Base-by-base conservation (phyloP, 2,797 vertebrate genomes). In the Cygnus olor region DNA sequence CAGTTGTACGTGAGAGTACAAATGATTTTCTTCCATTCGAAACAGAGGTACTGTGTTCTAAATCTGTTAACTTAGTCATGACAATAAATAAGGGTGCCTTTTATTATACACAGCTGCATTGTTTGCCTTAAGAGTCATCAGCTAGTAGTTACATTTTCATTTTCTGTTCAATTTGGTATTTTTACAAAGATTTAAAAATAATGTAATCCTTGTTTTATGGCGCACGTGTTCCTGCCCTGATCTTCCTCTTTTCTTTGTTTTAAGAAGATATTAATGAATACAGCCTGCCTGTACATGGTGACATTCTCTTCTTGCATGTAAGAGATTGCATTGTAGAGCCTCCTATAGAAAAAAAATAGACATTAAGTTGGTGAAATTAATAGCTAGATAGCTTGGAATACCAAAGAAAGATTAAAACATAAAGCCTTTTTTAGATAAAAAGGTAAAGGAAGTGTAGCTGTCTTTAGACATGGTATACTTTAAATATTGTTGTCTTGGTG, bases 191-290 rank as follows among this genome's bases (percentile, higher is more conserved):
- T 63, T 83, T 92, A 4, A 92, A 89, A 91, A 96, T 89, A 96
- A 89, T 91, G 80, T 83, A 66, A 81, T 94, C 79, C 83, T 90
- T 96, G 85, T 96, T 83, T 78, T 92, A 91, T 69, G 69, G 64
- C 40, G 91, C 81, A 80, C 96, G 92, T 95, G 96, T 96, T 97
- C 85, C 91, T 85, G 84, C 90, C 85, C 82, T 9, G 38, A 84
- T 96, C 95, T 97, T 96, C 96, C 86, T 97, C 40, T 56, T 88
- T 90, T 94, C 95, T 98, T 97, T 98, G 96, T 98, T 94, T 97
- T 98, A 97, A 97, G 92, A 94, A 88, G 71, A 94, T 96, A 95
- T 96, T 96, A 97, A 93, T 96, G 94, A 88, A 85, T 94, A 63
- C 79, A 96, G 95, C 80, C 86, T 97, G 58, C 80, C 42, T 93